Conservation (phyloP, 2,888 invertebrate species). For the Eurytoma adleriae region DNA sequence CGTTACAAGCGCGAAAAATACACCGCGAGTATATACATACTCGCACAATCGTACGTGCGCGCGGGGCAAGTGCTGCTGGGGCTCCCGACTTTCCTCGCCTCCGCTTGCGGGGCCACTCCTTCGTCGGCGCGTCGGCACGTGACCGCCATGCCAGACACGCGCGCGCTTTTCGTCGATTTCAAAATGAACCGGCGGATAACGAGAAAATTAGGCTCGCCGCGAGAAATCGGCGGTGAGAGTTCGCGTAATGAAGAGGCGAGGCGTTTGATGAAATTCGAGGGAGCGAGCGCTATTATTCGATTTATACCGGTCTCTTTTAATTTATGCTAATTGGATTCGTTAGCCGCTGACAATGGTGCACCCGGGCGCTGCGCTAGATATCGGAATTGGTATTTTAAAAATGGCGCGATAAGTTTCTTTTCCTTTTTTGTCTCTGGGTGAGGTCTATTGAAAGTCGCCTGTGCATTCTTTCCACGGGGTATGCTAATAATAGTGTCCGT, state of each 20-base stretch:
- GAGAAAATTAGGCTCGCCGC: not conserved
- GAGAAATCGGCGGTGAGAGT: slow-evolving; percentile 2
- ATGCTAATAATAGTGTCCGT: not conserved
- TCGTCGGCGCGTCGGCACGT: slow-evolving; percentile 9
- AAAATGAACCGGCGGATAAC: slow-evolving; percentile 4
- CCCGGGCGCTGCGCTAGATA: too few relatives aligned
- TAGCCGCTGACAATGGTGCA: too few relatives aligned
- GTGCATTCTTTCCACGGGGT: not conserved
- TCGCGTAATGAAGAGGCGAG: not conserved
- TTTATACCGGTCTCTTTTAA: too few relatives aligned
- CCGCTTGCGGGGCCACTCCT: slow-evolving; percentile 20
- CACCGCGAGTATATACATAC: not conserved
- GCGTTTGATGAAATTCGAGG: not conserved
- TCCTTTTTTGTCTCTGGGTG: too few relatives aligned
- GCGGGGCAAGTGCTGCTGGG: slow-evolving; percentile 12
- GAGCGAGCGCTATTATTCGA: too few relatives aligned
- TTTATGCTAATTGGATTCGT: too few relatives aligned
- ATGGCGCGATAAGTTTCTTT: too few relatives aligned
- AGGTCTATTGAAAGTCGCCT: not conserved
- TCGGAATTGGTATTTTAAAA: too few relatives aligned
- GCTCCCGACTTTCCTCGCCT: not conserved
- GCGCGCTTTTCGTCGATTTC: slow-evolving; percentile 20
- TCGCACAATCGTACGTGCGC: not conserved
- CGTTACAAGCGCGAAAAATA: not conserved
- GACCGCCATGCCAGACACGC: slow-evolving; percentile 1